Base-by-base conservation (phyloP, 2,797 vertebrate genomes). In the Ispidina lecontei region DNA sequence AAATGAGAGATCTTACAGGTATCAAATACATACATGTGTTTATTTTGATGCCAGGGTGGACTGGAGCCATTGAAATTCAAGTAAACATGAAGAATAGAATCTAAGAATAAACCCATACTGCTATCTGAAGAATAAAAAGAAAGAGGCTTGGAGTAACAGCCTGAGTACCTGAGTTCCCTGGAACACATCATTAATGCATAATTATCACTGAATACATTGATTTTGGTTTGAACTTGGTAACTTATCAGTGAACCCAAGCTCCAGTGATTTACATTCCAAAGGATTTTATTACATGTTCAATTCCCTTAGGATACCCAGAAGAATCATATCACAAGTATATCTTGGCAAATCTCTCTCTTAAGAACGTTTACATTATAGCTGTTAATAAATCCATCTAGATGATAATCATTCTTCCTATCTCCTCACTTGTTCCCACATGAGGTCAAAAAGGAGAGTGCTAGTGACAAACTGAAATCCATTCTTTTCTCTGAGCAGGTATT, bases 161-260 rank as follows among this genome's bases (percentile, higher is more conserved):
- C 74, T 81, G 35, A 89, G 62, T 41, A 82, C 67, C n/a, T 21
- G 21, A 65, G 31, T 69, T 81, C 47, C 62, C 39, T 81, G 47
- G 54, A 88, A 91, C 31, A 65, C 22, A 41, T 31, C 31, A 56
- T 29, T 63, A 64, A 56, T 76, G 29, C 15, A n/a, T 54, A 93
- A 90, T 85, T 77, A 91, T 55, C 62, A 46, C 19, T 44, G 49
- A 90, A 84, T 74, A 71, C 35, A 85, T 20, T 80, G 90, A 96
- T 91, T 93, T 90, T 64, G 35, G 68, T 93, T 93, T 92, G 65
- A 94, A 86, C 33, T 55, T 73, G 55, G 68, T n/a, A 56, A 76
- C 43, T 95, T 87, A 84, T 18, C 14, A 49, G 28, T 80, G 84
- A 91, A 76, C 35, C 43, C 52, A 89, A 65, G 28, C 72, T 86